A percentile compares a stretch with the other conserved stretches of the same genome.
phyloP scores from a whole-genome alignment of 2,888 invertebrate species.

The Melanchra persicariae region DNA sequence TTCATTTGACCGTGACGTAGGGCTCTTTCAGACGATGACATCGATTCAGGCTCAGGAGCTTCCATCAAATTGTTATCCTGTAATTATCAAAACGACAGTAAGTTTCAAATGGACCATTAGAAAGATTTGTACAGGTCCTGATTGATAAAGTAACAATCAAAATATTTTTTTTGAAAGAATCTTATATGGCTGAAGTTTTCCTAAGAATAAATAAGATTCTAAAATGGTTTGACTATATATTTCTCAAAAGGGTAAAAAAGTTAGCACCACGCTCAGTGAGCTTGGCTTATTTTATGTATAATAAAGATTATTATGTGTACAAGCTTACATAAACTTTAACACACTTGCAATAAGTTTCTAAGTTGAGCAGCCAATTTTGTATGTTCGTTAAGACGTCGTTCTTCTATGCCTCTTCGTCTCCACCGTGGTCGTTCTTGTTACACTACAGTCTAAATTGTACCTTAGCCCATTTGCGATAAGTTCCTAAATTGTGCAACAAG shows the following conservation, averaged over 20 bases:
- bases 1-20: conserved; percentile 97
- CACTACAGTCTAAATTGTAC: too few species aligned
- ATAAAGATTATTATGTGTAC: too few species aligned
- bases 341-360: conserved; percentile 26
- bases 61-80: conserved; percentile 92
- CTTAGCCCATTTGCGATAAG: conserved; percentile 20
- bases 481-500: conserved; percentile 94
- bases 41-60: conserved; percentile 84
- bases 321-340: conserved; percentile 1
- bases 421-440: conserved; percentile 93
- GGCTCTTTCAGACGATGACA: conserved; percentile 94
- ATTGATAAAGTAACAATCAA: background rate
- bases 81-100: conserved; percentile 20
- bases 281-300: too few species aligned
- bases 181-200: too few species aligned
- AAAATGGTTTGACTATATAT: too few species aligned
- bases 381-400: conserved; percentile 99
- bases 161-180: too few species aligned
- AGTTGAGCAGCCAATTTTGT: conserved; percentile 97
- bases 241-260: too few species aligned
- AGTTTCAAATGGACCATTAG: too few species aligned
- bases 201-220: too few species aligned
- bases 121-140: background rate
- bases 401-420: conserved; percentile 96
- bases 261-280: too few species aligned